Evolutionary conservation across 2,797 vertebrate genomes (phyloP), one percentile per base, ranked within the genome.

Genomic region (Lepus oiostolus): DNA sequence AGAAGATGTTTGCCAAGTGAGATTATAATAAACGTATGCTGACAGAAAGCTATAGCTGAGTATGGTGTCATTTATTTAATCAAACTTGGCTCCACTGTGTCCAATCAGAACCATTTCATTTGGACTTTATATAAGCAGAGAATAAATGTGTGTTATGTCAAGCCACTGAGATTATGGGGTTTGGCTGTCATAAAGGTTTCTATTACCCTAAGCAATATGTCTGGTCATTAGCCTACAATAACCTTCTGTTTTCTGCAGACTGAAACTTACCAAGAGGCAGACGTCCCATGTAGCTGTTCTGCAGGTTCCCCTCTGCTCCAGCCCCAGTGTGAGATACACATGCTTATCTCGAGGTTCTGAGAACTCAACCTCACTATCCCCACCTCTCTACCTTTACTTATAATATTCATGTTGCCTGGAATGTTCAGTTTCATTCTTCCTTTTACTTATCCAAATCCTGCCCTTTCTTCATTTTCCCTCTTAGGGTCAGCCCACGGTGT

Each of bases 91-190:
- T 42, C n/a, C 88, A 17, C 90, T 92, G 24, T 67, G 28, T 88
- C 21, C 12, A 74, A 70, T 58, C 26, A 81, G 74, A 93, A 93
- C 87, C 21, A 84, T 67, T 32, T 82, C 54, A 84, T 88, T 93
- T 90, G 58, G 4, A 83, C 22, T 82, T 90, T n/a, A 35, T 11
- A 30, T 32, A 65, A 74, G 13, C 58, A 65, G 62, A 12, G 81
- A 77, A 85, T 35, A 76, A 65, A 77, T 74, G 26, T 82, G n/a
- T 82, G 1, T 76, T 71, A 75, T 19, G 13, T 87, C 62, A 90
- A 92, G 47, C n/a, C 32, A 60, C 2, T n/a, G 32, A 76, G 42
- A 85, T 83, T n/a, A 62, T 58, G 42, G 70, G 30, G 12, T 67
- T 90, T 91, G 58, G 85, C 60, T 87, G 52, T 84, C 35, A 79